Evolutionary conservation across 2,113 vertebrate genomes (phyloP), one percentile per base, ranked within the genome.

Genomic region (Mola mola): DNA sequence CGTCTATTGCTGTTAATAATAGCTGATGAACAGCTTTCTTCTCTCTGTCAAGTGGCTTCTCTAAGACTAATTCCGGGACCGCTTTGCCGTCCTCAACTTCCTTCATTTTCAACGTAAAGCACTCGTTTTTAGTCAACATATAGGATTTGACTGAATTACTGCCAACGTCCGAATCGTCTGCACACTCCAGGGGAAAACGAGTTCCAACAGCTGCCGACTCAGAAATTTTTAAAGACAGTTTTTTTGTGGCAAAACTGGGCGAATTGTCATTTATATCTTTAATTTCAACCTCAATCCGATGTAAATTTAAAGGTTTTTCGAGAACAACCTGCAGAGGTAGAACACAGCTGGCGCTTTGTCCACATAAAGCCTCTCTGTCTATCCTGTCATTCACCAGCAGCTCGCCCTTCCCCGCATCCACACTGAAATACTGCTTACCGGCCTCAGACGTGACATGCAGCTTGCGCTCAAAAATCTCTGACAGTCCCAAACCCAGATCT

Each of bases 211-310:
- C 44, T 0, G 69, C 57, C 0, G 74, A 73, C 60, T 91, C 89
- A 11, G 84, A 58, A 28, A 91, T 90, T 53, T 56, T 88, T 72
- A 40, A 90, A 50, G 2, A 13, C 11, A 8, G 67, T 44, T 85
- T 75, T 0, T 46, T 20, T 1, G 56, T 62, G 12, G 9, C 12
- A 42, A 85, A 79, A 43, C 68, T 72, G 0, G 94, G 94, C 0
- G 91, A 75, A 56, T 95, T 95, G 55, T 96, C 94, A 0, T 95
- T 95, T 7, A 91, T 90, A 0, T 95, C 93, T 12, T 87, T 81
- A 50, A 95, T 78, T 1, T 94, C 92, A 26, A 95, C 92, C 53
- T 94, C 92, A 2, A 94, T 59, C 0, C 90, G 91, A 60, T 92
- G 85, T 1, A 91, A 81, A 17, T 91, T 91, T 19, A 93, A 72